These are phyloP conservation scores for Caenorhabditis tropicalis DNA, from an alignment of 1,140 invertebrate genomes.

Conservation along the genomic window DNA sequence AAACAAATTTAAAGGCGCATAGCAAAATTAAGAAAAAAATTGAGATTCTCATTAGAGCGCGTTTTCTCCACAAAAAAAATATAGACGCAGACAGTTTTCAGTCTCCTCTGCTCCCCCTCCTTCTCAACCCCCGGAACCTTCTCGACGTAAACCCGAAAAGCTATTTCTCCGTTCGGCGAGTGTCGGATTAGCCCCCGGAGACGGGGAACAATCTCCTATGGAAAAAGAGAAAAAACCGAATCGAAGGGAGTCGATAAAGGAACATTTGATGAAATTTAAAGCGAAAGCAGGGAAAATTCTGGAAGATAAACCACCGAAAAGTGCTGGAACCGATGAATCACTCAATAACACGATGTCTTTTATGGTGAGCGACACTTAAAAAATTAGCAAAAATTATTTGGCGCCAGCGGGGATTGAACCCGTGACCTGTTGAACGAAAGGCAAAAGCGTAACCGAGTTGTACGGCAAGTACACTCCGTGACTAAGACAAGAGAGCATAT, in stretches of 20 bases:
- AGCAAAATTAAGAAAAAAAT: too few species aligned
- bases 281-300: conserved; percentile 20
- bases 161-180: neutral
- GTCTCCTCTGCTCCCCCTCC: too few species aligned
- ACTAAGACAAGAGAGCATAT: too few species aligned
- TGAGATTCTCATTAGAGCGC: too few species aligned
- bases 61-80: neutral
- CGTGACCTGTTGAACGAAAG: too few species aligned
- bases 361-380: neutral
- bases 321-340: neutral
- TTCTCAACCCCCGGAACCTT: neutral
- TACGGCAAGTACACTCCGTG: too few species aligned
- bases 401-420: too few species aligned
- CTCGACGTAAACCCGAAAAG: neutral
- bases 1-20: too few species aligned
- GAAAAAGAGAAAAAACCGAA: conserved; percentile 17
- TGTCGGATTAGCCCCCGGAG: neutral
- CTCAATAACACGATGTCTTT: neutral
- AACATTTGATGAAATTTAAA: conserved; percentile 33
- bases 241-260: conserved; percentile 30
- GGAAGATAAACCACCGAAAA: neutral
- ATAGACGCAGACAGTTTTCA: too few species aligned
- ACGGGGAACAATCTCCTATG: conserved; percentile 12
- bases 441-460: too few species aligned
- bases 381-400: too few species aligned